Evolutionary conservation across 2,113 vertebrate species (phyloP).

Genomic region (Antigone vipio): DNA sequence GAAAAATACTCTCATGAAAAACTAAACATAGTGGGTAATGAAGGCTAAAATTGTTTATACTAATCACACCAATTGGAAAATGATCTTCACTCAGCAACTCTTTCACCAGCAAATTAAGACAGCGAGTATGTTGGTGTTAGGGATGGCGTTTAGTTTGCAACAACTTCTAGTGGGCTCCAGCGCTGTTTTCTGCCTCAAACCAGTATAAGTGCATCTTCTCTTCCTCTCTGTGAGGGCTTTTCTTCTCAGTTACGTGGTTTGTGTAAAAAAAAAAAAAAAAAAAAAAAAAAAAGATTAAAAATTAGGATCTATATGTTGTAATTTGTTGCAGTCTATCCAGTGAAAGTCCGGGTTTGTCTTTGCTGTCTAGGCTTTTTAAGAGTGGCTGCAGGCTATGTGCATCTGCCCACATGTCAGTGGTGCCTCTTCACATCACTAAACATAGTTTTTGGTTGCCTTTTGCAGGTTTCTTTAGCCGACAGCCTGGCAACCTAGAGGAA

Average conservation of each 20-base stretch:
- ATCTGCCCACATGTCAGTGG: not conserved
- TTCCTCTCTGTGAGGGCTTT: not conserved
- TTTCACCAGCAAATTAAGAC: slow-evolving; percentile 22
- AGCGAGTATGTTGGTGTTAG: not conserved
- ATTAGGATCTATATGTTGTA: not conserved
- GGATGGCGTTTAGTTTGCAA: not conserved
- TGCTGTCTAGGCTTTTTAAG: not conserved
- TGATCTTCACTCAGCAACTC: slow-evolving; percentile 34
- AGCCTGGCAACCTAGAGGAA: not conserved
- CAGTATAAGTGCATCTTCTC: not conserved
- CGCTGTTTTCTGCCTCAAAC: not conserved
- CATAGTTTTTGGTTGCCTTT: not conserved
- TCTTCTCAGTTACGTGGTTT: not conserved
- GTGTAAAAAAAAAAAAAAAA: not conserved
- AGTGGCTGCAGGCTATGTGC: not conserved
- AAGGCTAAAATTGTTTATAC: slow-evolving; percentile 40
- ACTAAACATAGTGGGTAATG: slow-evolving; percentile 48
- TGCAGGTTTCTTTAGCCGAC: not conserved
- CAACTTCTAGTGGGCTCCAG: not conserved
- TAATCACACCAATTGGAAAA: slow-evolving; percentile 30
- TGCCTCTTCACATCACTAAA: not conserved
- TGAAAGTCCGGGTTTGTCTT: slow-evolving; percentile 5
- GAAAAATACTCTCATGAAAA: slow-evolving; percentile 52
- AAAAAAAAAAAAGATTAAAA: not conserved
- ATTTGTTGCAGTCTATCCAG: not conserved